Conservation (phyloP, 2,113 vertebrate species). For the Xiphophorus hellerii region DNA sequence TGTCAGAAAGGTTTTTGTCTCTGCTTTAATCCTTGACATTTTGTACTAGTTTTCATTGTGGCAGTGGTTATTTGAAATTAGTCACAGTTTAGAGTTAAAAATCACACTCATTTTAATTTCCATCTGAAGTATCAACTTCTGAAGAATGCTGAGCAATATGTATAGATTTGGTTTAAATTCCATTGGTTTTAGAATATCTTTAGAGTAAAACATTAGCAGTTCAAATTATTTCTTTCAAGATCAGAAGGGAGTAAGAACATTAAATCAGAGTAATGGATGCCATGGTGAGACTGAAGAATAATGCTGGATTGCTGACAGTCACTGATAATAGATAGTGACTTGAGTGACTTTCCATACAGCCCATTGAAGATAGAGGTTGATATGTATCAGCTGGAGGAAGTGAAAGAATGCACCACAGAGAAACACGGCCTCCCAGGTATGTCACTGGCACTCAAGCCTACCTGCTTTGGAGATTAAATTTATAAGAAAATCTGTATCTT, state of each 20-base stretch:
- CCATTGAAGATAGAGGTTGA: conserved; percentile 13
- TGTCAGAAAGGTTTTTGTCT: not conserved
- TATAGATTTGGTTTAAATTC: not conserved
- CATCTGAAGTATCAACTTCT: not conserved
- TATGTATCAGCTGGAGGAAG: not conserved
- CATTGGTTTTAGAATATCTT: not conserved
- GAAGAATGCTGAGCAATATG: too few relatives aligned
- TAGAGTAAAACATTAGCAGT: not conserved
- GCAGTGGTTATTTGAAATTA: not conserved
- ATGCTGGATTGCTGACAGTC: conserved; percentile 1
- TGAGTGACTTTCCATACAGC: conserved; percentile 4
- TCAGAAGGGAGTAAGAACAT: conserved; percentile 1
- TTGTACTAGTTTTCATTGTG: not conserved
- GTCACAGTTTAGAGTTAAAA: not conserved
- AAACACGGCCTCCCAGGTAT: not conserved
- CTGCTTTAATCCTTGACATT: not conserved
- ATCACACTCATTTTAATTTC: not conserved
- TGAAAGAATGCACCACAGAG: not conserved
- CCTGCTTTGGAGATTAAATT: not conserved
- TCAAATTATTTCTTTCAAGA: not conserved
- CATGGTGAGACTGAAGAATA: conserved; percentile 12
- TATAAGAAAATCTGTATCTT: not conserved
- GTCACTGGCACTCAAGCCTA: not conserved
- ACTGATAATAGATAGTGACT: conserved; percentile 4
- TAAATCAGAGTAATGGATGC: not conserved